These are phyloP conservation scores for Falco naumanni DNA, from an alignment of 2,797 vertebrate genomes.

Conservation along the genomic window DNA sequence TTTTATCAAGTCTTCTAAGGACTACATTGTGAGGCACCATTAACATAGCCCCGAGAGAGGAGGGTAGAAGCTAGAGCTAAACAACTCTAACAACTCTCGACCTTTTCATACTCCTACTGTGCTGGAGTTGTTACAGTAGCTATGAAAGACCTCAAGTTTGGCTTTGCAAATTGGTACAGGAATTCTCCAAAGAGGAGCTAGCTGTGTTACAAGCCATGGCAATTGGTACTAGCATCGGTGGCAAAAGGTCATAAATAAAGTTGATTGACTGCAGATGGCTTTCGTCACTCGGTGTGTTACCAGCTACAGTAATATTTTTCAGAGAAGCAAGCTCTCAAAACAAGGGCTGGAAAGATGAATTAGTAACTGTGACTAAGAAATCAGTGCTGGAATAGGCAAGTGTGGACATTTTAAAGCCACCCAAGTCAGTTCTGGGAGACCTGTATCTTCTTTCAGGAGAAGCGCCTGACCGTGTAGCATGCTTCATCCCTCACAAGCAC, in stretches of 20 bases:
- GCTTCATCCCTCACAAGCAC: neutral
- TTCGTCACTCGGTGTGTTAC: neutral
- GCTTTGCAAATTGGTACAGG: neutral
- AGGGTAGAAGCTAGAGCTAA: neutral
- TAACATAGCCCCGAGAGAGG: neutral
- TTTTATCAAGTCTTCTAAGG: neutral
- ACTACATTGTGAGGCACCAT: neutral
- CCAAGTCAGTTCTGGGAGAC: neutral
- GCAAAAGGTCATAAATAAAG: neutral
- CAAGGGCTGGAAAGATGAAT: neutral
- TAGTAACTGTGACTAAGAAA: neutral
- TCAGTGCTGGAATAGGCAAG: neutral
- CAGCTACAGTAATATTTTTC: neutral
- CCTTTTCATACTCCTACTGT: neutral
- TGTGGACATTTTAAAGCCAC: neutral
- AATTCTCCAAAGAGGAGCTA: neutral
- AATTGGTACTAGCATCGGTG: neutral
- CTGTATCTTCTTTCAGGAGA: neutral
- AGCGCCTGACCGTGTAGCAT: neutral
- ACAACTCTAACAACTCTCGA: neutral
- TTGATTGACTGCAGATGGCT: neutral
- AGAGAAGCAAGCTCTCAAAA: neutral
- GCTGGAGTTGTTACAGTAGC: neutral
- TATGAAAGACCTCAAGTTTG: neutral
- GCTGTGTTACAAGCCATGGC: neutral